Evolutionary conservation across 1,140 invertebrate species (phyloP).

Genomic region (Trichogramma pretiosum): DNA sequence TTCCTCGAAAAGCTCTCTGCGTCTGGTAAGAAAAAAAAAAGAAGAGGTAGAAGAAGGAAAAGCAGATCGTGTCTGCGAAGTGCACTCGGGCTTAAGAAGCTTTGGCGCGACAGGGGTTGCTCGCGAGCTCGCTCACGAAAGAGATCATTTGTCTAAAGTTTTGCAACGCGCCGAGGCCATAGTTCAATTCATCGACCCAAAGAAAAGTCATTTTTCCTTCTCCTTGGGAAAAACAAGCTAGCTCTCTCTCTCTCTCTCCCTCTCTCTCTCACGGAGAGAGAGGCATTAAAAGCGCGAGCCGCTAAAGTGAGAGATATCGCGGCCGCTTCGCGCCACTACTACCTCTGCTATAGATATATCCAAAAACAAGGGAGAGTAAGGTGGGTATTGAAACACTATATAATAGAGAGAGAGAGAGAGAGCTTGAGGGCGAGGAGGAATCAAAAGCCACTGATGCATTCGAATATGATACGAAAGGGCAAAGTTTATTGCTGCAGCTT

Average conservation of each 20-base stretch:
- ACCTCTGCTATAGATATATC: too few relatives aligned
- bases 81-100: neutral
- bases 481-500: too few relatives aligned
- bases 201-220: conserved; percentile 13
- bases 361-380: too few relatives aligned
- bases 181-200: neutral
- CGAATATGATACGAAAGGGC: too few relatives aligned
- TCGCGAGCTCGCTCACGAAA: too few relatives aligned
- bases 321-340: too few relatives aligned
- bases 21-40: neutral
- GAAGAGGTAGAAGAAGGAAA: neutral
- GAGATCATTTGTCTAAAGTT: conserved; percentile 9
- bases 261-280: neutral
- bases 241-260: too few relatives aligned
- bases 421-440: neutral
- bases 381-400: too few relatives aligned
- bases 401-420: neutral
- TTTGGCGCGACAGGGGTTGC: neutral
- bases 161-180: neutral
- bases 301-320: too few relatives aligned
- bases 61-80: neutral
- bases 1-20: too few relatives aligned
- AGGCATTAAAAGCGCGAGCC: conserved; percentile 3
- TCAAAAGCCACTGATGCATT: neutral
- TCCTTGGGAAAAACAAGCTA: conserved; percentile 2